Evolutionary conservation across 2,113 vertebrate genomes (phyloP).

Genomic region (Ochotona princeps): DNA sequence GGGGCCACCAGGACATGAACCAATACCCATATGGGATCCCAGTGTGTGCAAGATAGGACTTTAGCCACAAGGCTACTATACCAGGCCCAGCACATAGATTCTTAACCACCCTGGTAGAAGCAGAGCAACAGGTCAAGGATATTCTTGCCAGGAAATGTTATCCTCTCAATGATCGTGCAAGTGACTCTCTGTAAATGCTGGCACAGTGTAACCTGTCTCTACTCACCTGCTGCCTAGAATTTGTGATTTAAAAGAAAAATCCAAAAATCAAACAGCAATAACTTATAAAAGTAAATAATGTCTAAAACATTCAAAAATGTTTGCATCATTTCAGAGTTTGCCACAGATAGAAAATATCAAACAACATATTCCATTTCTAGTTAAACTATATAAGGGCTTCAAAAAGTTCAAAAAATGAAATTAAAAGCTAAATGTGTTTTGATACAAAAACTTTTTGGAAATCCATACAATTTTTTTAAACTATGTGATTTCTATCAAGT

Average conservation of each 20-base stretch:
- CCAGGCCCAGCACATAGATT: background rate
- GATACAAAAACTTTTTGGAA: too few species aligned
- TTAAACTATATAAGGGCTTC: background rate
- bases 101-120: background rate
- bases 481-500: too few species aligned
- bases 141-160: background rate
- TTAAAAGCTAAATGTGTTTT: too few species aligned
- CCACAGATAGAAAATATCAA: background rate
- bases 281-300: constrained; percentile 13
- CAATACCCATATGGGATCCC: too few species aligned
- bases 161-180: background rate
- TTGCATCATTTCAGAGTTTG: constrained; percentile 26
- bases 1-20: too few species aligned
- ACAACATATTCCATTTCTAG: constrained; percentile 8
- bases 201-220: background rate
- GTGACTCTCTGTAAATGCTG: background rate
- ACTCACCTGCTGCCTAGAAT: background rate
- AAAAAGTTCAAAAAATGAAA: too few species aligned
- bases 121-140: background rate
- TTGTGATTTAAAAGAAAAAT: background rate
- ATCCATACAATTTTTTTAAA: too few species aligned
- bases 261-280: background rate
- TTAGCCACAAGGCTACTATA: too few species aligned
- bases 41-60: too few species aligned
- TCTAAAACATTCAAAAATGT: background rate